Percentiles rank a stretch among this genome's conserved stretches.
Evolutionary conservation across 2,797 vertebrate genomes (phyloP).

Genomic region (Nannoperca obscura): DNA sequence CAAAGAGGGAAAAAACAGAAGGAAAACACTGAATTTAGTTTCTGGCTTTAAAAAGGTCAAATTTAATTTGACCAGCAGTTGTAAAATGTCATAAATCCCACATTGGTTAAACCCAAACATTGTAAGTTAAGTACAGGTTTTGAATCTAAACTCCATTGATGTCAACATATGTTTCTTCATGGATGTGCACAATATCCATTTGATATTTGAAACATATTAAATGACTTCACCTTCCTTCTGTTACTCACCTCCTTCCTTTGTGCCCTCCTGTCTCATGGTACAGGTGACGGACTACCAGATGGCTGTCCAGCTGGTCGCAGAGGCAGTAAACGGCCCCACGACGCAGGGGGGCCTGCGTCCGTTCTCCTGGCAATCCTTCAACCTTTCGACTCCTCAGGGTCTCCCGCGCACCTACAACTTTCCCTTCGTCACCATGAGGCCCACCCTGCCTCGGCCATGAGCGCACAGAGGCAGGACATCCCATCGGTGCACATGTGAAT

Average conservation of each 20-base stretch:
- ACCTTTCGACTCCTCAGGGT: slow-evolving; percentile 86
- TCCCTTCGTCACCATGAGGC: slow-evolving; percentile 87
- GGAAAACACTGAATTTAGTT: neutral
- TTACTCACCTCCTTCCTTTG: neutral
- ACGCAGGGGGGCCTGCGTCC: slow-evolving; percentile 87
- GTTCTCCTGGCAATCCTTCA: slow-evolving; percentile 90
- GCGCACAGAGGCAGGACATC: neutral
- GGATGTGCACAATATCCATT: neutral
- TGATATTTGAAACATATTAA: slow-evolving; percentile 7
- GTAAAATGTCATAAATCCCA: neutral
- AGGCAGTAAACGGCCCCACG: slow-evolving; percentile 90
- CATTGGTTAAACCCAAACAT: neutral
- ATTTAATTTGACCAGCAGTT: neutral
- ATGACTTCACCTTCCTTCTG: neutral
- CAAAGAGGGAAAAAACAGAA: neutral
- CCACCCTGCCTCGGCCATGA: slow-evolving; percentile 74
- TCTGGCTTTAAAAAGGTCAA: slow-evolving; percentile 10
- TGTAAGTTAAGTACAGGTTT: neutral
- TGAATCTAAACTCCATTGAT: neutral
- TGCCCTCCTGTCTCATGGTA: slow-evolving; percentile 4
- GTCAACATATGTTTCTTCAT: neutral
- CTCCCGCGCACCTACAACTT: slow-evolving; percentile 90
- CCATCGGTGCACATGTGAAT: neutral
- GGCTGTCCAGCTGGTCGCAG: slow-evolving; percentile 83
- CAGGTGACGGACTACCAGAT: slow-evolving; percentile 91